Base-by-base conservation (phyloP, 2,797 vertebrate species). In the Lepus townsendii region DNA sequence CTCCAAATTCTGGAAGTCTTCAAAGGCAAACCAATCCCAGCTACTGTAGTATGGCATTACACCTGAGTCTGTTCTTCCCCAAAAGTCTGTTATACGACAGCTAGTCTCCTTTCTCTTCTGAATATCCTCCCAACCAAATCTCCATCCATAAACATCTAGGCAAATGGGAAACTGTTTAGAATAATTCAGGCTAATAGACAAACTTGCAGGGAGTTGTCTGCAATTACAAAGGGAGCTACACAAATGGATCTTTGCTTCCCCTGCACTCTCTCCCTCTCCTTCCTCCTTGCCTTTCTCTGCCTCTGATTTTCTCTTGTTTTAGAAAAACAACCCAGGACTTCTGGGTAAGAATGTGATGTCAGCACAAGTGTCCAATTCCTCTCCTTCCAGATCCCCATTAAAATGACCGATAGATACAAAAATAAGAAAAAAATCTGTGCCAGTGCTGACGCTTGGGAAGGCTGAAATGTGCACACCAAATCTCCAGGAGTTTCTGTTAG, bases 301-400 rank as follows among this genome's bases (percentile, higher is more conserved):
- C 79, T 95, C 35, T 30, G 60, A 63, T 54, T 95, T 72, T 80
- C 83, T 93, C 94, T 94, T 79, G 47, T 90, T 93, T 90, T 85
- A 94, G 82, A 93, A 86, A 95, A 93, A 80, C 71, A 88, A 32
- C 32, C 38, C 75, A 76, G 82, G 80, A 78, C 42, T 75, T 82
- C 63, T 84, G 93, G 72, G 73, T 90, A 87, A 94, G 89, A 94
- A 77, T 72, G 68, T 90, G 94, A 95, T 96, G 91, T 96, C 94
- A 96, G 92, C 94, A 96, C 90, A 93, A 97, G 91, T 73, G 91
- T 96, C 93, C 89, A 91, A 83, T 91, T 90, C 73, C 65, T 95
- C 60, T 95, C 65, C 30, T 85, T 96, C 84, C 66, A 90, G 82
- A 83, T 90, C 27, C 87, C 95, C 69, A 76, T 96, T 95, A 96